A percentile compares a stretch with the other conserved stretches of the same genome.
phyloP scores from a whole-genome alignment of 2,113 vertebrate genomes.

The Cairina moschata region DNA sequence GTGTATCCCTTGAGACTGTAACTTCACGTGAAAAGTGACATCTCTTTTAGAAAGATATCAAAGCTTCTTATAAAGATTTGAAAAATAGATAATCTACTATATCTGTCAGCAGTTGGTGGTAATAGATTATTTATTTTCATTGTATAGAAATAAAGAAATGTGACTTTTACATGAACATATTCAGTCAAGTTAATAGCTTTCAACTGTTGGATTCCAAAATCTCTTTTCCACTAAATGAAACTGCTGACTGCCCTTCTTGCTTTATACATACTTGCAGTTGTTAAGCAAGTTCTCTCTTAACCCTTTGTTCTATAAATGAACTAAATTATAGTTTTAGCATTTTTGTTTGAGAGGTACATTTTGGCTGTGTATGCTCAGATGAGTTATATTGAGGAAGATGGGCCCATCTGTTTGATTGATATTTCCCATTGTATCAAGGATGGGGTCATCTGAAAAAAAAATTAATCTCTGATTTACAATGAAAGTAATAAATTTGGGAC shows the following conservation, averaged over 20 bases:
- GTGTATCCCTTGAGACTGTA: neutral
- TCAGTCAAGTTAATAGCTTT: neutral
- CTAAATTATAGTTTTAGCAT: neutral
- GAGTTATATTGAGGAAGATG: constrained; percentile 30
- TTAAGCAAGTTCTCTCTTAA: constrained; percentile 35
- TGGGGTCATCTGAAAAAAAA: constrained; percentile 58
- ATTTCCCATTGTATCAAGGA: constrained; percentile 37
- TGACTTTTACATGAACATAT: neutral
- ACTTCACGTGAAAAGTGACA: neutral
- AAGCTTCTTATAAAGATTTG: neutral
- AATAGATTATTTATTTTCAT: neutral
- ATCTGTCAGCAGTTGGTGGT: neutral
- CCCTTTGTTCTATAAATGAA: neutral
- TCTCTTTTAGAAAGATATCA: neutral
- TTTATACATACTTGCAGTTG: neutral
- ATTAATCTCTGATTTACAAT: constrained; percentile 54
- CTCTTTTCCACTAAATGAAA: neutral
- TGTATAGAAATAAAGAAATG: neutral
- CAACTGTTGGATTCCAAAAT: neutral
- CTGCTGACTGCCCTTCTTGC: neutral
- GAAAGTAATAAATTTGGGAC: constrained; percentile 60
- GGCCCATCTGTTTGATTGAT: constrained; percentile 40
- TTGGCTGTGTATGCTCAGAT: neutral
- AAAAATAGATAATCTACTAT: neutral
- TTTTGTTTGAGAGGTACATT: constrained; percentile 14